Evolutionary conservation across 2,888 invertebrate species (phyloP).

Genomic region (Drosophila prolongata): DNA sequence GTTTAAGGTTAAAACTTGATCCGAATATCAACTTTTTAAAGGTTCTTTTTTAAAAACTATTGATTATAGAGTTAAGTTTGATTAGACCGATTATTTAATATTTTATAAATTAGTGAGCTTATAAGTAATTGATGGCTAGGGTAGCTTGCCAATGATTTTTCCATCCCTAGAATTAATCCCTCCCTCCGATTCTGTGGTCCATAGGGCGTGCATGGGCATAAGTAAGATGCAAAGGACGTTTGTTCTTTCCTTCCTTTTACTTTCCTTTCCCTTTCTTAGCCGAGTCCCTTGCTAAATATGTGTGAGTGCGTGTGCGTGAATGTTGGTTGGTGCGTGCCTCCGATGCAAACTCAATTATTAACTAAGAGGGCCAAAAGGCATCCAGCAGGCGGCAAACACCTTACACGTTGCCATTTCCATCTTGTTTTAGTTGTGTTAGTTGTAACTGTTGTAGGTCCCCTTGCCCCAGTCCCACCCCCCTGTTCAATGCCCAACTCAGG

Average conservation of each 20-base stretch:
- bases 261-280: neutral
- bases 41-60: no score
- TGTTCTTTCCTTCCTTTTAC: constrained; percentile 1
- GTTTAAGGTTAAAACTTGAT: no score
- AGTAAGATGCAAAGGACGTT: constrained; percentile 44
- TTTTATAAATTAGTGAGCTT: neutral
- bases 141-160: neutral
- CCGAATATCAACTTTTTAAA: no score
- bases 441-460: constrained; percentile 38
- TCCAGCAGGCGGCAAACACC: constrained; percentile 53
- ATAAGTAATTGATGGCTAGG: neutral
- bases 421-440: constrained; percentile 40
- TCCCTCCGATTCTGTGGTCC: constrained; percentile 35
- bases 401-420: constrained; percentile 48
- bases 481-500: constrained; percentile 54
- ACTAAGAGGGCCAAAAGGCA: constrained; percentile 64
- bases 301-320: constrained; percentile 24
- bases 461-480: neutral
- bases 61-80: no score
- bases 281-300: constrained; percentile 11
- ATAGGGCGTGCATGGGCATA: constrained; percentile 50
- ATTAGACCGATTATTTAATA: no score
- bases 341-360: constrained; percentile 77
- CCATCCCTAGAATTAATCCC: constrained; percentile 12
- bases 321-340: constrained; percentile 65